Conservation (phyloP, 2,888 invertebrate species). For the Troides helena region DNA sequence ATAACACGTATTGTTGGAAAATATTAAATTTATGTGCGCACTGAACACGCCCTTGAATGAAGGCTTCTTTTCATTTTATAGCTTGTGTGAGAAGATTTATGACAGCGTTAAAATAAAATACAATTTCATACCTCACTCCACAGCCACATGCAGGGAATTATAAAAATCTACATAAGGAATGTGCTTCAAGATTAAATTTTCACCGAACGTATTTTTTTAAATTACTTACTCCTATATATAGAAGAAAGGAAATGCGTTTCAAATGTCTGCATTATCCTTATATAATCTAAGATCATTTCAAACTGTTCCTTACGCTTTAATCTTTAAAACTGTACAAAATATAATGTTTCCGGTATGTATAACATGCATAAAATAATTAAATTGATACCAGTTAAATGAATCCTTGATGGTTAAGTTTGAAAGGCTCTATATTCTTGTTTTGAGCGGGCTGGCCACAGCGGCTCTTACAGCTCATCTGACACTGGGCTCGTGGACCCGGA, state of each 20-base stretch:
- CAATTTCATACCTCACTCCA: slow-evolving; percentile 63
- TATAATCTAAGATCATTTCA: no score
- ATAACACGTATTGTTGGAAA: slow-evolving; percentile 45
- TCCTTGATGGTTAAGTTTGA: no score
- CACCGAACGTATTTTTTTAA: slow-evolving; percentile 53
- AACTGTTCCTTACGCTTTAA: no score
- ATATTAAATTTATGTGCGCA: slow-evolving; percentile 57
- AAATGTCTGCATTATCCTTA: not conserved
- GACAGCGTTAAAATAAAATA: slow-evolving; percentile 72
- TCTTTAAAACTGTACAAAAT: no score
- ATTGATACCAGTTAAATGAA: no score
- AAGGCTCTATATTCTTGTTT: no score
- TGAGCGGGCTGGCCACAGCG: no score
- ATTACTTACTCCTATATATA: slow-evolving; percentile 46
- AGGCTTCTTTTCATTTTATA: slow-evolving; percentile 61
- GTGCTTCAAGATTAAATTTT: slow-evolving; percentile 50
- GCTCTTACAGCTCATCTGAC: no score
- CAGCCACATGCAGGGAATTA: slow-evolving; percentile 59
- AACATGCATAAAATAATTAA: no score
- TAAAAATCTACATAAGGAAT: slow-evolving; percentile 63
- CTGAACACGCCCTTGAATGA: slow-evolving; percentile 52
- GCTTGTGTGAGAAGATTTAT: slow-evolving; percentile 65
- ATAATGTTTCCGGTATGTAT: no score
- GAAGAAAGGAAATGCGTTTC: slow-evolving; percentile 6
- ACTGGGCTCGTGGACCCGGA: no score